Evolutionary conservation across 2,797 vertebrate species (phyloP).

Genomic region (Sebastolobus altivelis): DNA sequence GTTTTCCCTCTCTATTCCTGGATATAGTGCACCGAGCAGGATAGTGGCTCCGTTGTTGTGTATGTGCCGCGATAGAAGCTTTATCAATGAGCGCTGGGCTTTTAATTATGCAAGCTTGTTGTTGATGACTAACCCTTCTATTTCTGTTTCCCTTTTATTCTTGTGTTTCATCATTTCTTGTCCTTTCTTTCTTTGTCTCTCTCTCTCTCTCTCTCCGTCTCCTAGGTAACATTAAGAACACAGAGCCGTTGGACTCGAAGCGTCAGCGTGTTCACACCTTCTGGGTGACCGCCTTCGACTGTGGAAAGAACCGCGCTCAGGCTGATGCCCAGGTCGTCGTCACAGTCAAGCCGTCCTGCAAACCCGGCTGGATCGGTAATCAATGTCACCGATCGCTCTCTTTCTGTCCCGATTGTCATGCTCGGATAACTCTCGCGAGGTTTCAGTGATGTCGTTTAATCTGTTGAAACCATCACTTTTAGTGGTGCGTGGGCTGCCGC

Average conservation of each 20-base stretch:
- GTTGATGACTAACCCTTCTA: constrained; percentile 62
- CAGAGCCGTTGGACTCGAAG: constrained; percentile 95
- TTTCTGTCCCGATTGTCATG: constrained; percentile 7
- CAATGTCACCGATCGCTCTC: neutral
- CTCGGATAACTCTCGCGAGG: neutral
- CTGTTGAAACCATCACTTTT: constrained; percentile 27
- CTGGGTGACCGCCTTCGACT: constrained; percentile 98
- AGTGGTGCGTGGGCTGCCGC: constrained; percentile 52
- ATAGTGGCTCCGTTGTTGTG: neutral
- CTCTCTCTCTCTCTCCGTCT: constrained; percentile 35
- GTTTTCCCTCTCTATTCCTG: constrained; percentile 8
- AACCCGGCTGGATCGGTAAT: constrained; percentile 98
- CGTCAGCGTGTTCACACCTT: constrained; percentile 93
- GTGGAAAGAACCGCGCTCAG: constrained; percentile 96
- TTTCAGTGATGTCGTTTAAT: constrained; percentile 5
- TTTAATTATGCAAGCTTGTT: constrained; percentile 36
- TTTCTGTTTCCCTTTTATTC: constrained; percentile 48
- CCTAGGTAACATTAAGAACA: constrained; percentile 98
- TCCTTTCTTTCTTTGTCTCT: constrained; percentile 35
- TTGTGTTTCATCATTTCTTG: constrained; percentile 40
- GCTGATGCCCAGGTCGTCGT: constrained; percentile 96
- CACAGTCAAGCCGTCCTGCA: constrained; percentile 98
- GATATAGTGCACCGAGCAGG: neutral
- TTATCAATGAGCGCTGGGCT: constrained; percentile 28
- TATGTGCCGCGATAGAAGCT: neutral